Evolutionary conservation across 2,888 invertebrate genomes (phyloP).

Genomic region (Metallyticus violacea): DNA sequence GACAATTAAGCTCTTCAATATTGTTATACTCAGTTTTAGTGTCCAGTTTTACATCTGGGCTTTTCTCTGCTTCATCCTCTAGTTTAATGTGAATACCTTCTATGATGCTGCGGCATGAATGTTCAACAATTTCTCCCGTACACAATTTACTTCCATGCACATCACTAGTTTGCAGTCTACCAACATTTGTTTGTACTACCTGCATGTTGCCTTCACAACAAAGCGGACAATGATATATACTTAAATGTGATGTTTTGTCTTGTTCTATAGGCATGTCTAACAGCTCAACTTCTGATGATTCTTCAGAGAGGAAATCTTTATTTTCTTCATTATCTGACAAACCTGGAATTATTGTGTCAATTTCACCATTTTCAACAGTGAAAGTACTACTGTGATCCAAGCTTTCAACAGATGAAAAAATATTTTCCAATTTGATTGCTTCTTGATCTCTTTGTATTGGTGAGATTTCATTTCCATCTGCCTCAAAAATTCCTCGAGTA

Average conservation of each 20-base stretch:
- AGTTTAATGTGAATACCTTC: background rate
- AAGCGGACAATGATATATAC: constrained; percentile 7
- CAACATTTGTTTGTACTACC: background rate
- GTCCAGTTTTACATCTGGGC: background rate
- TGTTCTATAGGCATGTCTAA: background rate
- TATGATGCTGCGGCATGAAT: background rate
- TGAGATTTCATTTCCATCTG: background rate
- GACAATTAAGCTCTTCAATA: background rate
- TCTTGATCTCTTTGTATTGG: background rate
- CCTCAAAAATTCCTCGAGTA: background rate
- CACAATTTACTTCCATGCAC: background rate
- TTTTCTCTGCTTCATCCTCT: background rate
- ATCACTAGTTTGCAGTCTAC: background rate
- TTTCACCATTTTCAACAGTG: background rate
- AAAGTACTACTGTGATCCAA: background rate
- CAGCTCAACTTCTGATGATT: background rate
- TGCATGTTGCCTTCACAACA: constrained; percentile 11
- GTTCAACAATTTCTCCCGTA: background rate
- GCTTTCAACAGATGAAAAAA: background rate
- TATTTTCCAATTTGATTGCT: background rate
- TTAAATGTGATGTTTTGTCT: background rate
- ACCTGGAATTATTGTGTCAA: background rate
- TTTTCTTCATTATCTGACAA: background rate
- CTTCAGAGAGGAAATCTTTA: background rate
- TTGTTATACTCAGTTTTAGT: background rate